Base-by-base conservation (phyloP, 2,113 vertebrate genomes). In the Hiodon alosoides region DNA sequence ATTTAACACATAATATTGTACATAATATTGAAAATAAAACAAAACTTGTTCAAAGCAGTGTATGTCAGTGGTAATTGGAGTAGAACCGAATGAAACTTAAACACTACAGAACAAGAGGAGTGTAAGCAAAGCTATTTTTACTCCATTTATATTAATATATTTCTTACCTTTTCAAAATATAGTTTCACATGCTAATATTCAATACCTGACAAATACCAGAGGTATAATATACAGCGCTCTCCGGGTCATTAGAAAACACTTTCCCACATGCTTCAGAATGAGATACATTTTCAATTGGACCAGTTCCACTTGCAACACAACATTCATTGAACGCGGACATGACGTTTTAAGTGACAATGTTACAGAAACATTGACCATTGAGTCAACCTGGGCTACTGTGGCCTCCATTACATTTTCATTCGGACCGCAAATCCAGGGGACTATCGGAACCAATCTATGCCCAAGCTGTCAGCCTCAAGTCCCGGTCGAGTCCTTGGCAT, bases 331-430 rank as follows among this genome's bases (percentile, higher is more conserved):
- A 57, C 6, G 55, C 11, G 55, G 55, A 6, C 6, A 11, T 57
- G 11, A 48, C 58, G 66, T 52, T 71, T 71, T 58, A 71, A 83
- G 83, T 8, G 53, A 88, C 85, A 85, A 86, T 88, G 90, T 84
- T 79, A 83, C 84, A 89, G 83, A 54, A 69, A 55, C n/a, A 31
- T 31, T 31, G 31, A 31, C 31, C 31, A 31, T 31, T 31, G 31
- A 31, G 31, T 31, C 31, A 31, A 31, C 31, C 31, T 31, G 31
- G 1, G 31, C 31, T 31, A 31, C 0, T 31, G 31, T 31, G 31
- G 31, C 31, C 31, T 31, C 31, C 31, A 31, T 31, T 2, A 31
- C 31, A 31, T 31, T 31, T 31, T 31, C 31, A 31, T 31, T 31
- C 31, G 31, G 31, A 31, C 31, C 2, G 31, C 31, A 31, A 31